Base-by-base conservation (phyloP, 2,113 vertebrate species). In the Saguinus imperator region DNA sequence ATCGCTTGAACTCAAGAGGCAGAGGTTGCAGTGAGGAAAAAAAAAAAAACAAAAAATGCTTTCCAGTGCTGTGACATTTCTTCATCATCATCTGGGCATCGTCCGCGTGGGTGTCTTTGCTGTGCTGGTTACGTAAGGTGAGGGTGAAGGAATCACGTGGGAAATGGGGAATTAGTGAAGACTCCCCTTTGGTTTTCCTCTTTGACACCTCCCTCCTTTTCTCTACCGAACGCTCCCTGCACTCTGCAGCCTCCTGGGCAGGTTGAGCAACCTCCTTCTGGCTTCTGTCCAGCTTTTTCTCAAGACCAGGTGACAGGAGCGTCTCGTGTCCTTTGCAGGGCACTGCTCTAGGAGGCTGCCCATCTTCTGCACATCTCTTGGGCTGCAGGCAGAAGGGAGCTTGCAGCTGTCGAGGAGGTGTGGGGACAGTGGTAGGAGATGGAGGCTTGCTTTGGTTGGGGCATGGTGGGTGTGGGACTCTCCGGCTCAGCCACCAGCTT, bases 391-490 rank as follows among this genome's bases (percentile, higher is more conserved):
- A 80, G 81, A 77, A 79, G 55, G 14, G 8, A 37, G 17, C 23
- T 64, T 29, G 6, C 6, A 79, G 20, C 40, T 5, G 1, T 6
- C 8, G 29, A 14, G 10, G 17, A 25, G 73, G 37, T 3, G 13
- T 43, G 21, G 40, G 16, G 32, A 40, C 40, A n/a, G 57, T 17
- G n/a, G 52, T 21, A 21, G 16, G 11, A 21, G 37, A 29, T 37
- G 17, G 2, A 9, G 14, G 0, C 9, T 10, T 29, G 70, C 58
- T 40, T 50, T 37, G 3, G 35, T 11, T 12, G 1, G 45, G 55
- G 23, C 13, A 9, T 23, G 29, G n/a, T 57, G 10, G 1, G 21
- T 4, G 1, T 1, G 25, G 64, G 45, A 2, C 40, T 61, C 5
- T 21, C 11, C 11, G 20, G 21, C 84, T 5, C 5, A n/a, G 37